Base-by-base conservation (phyloP, 2,888 invertebrate species). In the Dione juno region DNA sequence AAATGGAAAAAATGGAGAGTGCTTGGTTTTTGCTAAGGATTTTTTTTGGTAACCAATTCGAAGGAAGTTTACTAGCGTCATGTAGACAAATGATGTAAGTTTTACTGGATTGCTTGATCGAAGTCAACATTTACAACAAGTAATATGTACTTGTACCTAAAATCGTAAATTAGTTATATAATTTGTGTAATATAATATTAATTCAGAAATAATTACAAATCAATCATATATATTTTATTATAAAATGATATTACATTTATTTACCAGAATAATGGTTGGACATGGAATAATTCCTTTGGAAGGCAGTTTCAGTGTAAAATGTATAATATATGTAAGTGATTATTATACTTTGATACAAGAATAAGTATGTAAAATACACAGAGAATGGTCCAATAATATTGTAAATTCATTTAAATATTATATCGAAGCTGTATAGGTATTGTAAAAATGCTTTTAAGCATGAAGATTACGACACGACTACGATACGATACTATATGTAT, bases 331-430 rank as follows among this genome's bases (percentile, higher is more conserved):
- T 16, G 48, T 64, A 40, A 0, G 35, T 19, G 50, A 64, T 40
- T 40, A 16, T 13, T 64, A 37, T 50, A 64, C 8, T 19, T 64
- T 14, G 43, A 45, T 61, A 61, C n/a, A 61, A 43, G 61, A 59
- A 59, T 59, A 59, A 59, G 43, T 59, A 28, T 61, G 45, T 50
- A 41, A 28, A 65, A 40, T 65, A 65, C 41, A 70, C 40, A 70
- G 58, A 69, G 69, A 76, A 76, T 78, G 78, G 78, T 78, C 78
- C 78, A 75, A 74, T 76, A 76, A 73, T 64, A 71, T 74, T 74
- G 68, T 74, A 75, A 65, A 65, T 74, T 72, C 71, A 67, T 69
- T 65, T 68, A 50, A 71, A 75, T 70, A 64, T 69, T 45, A 45
- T 35, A 5, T 45, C 11, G 28, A 21, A 61, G 61, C 10, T 28